phyloP scores from a whole-genome alignment of 2,797 vertebrate genomes.

The Danio jaintianensis region DNA sequence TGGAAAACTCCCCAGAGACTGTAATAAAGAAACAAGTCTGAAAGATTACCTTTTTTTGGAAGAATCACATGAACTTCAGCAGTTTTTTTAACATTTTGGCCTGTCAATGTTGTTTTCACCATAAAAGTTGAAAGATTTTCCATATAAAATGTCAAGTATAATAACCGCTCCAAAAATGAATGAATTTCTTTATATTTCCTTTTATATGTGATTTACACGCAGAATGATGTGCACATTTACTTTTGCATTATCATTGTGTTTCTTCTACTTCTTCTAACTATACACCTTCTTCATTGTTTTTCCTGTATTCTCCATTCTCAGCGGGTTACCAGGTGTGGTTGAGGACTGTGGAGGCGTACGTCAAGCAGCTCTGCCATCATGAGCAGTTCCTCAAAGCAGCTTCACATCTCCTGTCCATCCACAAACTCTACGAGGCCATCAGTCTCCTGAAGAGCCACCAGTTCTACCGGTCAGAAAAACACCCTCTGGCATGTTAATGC shows the following conservation, averaged over 20 bases:
- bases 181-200: neutral
- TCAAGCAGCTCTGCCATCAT: conserved; percentile 93
- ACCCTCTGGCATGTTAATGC: neutral
- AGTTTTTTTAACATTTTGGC: neutral
- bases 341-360: conserved; percentile 87
- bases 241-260: no score
- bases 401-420: conserved; percentile 90
- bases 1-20: no score
- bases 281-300: neutral
- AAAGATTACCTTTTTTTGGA: neutral
- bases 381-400: conserved; percentile 95
- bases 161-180: neutral
- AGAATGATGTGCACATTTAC: no score
- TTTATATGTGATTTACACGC: no score
- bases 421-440: conserved; percentile 89
- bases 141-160: neutral
- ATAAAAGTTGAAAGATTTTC: no score
- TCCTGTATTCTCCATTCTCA: conserved; percentile 59
- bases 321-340: conserved; percentile 90
- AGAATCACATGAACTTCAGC: neutral
- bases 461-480: conserved; percentile 84
- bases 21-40: no score
- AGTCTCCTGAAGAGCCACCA: conserved; percentile 87
- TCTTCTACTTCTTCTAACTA: neutral
- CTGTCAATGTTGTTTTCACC: neutral